A percentile compares a stretch with the other conserved stretches of the same genome.
Evolutionary conservation across 2,113 vertebrate genomes (phyloP).

Genomic region (Alosa alosa): DNA sequence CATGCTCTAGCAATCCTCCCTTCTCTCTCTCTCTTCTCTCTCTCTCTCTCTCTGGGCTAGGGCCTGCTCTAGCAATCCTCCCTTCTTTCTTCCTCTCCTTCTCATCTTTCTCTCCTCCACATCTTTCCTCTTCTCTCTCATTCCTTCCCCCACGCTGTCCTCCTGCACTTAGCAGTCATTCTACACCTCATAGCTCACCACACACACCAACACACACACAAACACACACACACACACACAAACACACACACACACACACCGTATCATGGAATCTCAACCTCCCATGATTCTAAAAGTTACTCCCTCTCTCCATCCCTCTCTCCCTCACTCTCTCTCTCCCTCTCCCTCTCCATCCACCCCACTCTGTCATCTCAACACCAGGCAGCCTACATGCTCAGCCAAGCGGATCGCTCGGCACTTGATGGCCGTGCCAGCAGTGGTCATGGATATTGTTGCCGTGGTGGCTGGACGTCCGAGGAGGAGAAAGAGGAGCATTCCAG

Average conservation of each 20-base stretch:
- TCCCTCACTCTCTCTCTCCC: not conserved
- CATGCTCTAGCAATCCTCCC: not conserved
- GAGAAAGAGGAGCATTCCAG: not conserved
- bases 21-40: not conserved
- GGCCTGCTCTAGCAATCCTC: not conserved
- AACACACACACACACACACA: not conserved
- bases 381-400: not conserved
- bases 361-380: not conserved
- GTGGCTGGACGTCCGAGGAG: not conserved
- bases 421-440: not conserved
- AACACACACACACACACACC: not conserved
- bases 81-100: not conserved
- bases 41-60: not conserved
- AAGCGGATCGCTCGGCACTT: not conserved
- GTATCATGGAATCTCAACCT: constrained; percentile 19
- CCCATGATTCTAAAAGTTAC: constrained; percentile 38
- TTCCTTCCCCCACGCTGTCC: not conserved
- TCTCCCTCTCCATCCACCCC: not conserved
- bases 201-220: not conserved
- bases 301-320: not conserved
- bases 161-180: not conserved
- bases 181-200: not conserved
- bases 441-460: not conserved
- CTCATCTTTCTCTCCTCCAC: not conserved
- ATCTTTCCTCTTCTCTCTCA: not conserved